Evolutionary conservation across 2,888 invertebrate genomes (phyloP).

Genomic region (Ormyrus pomaceus): DNA sequence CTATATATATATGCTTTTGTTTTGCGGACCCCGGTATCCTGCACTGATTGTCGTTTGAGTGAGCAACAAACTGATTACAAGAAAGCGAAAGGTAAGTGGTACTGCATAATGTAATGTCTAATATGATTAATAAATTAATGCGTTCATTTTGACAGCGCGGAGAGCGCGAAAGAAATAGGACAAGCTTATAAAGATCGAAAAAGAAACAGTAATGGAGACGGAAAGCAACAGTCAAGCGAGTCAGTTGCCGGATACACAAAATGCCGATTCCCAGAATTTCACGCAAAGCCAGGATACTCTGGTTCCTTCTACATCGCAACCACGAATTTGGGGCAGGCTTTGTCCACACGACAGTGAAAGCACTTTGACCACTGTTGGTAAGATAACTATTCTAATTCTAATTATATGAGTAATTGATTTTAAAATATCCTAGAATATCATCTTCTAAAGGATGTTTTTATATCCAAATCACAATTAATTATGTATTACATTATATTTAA

Average conservation of each 20-base stretch:
- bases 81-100: too few species aligned
- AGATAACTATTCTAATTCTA: background rate
- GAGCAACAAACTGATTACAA: too few species aligned
- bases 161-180: background rate
- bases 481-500: background rate
- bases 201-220: conserved; percentile 27
- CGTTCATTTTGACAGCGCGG: background rate
- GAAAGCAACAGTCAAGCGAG: conserved; percentile 8
- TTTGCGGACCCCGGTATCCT: too few species aligned
- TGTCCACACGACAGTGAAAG: conserved; percentile 57
- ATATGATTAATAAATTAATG: too few species aligned
- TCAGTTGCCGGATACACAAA: conserved; percentile 66
- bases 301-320: conserved; percentile 40
- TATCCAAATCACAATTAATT: conserved; percentile 8
- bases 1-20: too few species aligned
- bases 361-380: conserved; percentile 58
- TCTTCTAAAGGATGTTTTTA: background rate
- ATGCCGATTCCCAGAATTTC: conserved; percentile 60
- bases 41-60: too few species aligned
- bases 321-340: conserved; percentile 65
- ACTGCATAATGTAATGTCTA: too few species aligned
- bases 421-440: background rate
- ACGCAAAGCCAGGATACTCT: conserved; percentile 65
- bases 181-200: too few species aligned
- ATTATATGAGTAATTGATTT: background rate